Base-by-base conservation (phyloP, 2,113 vertebrate genomes). In the Formicarius rufipectus region DNA sequence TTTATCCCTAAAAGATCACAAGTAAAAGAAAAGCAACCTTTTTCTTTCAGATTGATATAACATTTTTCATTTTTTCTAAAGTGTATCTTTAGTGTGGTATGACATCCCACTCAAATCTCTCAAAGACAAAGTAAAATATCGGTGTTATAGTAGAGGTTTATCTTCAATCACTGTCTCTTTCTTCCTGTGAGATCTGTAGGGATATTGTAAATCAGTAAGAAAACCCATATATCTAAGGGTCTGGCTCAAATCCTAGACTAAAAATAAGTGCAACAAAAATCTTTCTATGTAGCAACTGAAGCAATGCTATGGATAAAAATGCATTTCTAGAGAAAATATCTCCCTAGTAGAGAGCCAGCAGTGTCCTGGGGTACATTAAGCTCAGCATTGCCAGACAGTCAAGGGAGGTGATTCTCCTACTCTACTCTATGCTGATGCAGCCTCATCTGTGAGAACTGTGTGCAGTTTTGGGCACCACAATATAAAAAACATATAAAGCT, bases 161-260 rank as follows among this genome's bases (percentile, higher is more conserved):
- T 92, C 63, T 89, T 96, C 80, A 89, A 55, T 84, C 90, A 75
- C 52, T 84, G 31, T 84, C 31, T 87, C 68, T 85, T 77, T 87
- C 55, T 88, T 93, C 64, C 84, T 75, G 40, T 59, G 84, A 81
- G 56, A 95, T 89, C 64, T 93, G 60, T 90, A 77, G 39, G 28
- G 42, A 64, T 31, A 67, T 44, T 64, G 52, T 75, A 72, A 75
- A 95, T 68, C 44, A 78, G 49, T 16, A 87, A 44, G 37, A 86
- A 31, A 86, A 66, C 17, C 5, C 17, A 33, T 84, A 53, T 50
- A 71, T 86, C 50, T 67, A 67, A 84, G 27, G 31, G 13, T 50
- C 64, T 75, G 59, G 73, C 76, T 92, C 56, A 84, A 83, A 87
- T 80, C 27, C 60, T 78, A 60, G 60, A 47, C 53, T 72, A 24